A percentile compares a stretch with the other conserved stretches of the same genome.
phyloP scores from a whole-genome alignment of 1,140 invertebrate genomes.

The Dreissena rostriformis region DNA sequence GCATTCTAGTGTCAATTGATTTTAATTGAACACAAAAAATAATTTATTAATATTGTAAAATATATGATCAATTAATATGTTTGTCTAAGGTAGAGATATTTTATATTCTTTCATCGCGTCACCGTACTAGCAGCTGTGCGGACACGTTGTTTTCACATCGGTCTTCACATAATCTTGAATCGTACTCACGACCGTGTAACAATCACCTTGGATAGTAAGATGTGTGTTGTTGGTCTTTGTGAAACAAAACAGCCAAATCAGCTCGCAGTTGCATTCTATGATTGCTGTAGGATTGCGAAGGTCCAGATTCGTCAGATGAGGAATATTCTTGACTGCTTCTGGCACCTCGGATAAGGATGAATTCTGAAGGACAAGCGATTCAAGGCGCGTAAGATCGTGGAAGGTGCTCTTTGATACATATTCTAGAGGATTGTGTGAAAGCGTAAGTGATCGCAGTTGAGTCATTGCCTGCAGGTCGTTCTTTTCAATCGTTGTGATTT shows the following conservation, averaged over 20 bases:
- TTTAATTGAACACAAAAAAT: too few species aligned
- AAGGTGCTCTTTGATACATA: slow-evolving; percentile 51
- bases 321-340: slow-evolving; percentile 26
- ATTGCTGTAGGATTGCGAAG: neutral
- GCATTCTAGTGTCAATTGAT: too few species aligned
- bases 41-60: too few species aligned
- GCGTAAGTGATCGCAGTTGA: neutral
- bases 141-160: slow-evolving; percentile 12
- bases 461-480: slow-evolving; percentile 43
- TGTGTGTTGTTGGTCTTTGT: neutral
- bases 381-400: neutral
- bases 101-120: too few species aligned
- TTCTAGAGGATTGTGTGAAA: slow-evolving; percentile 23
- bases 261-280: slow-evolving; percentile 56
- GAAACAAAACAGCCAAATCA: slow-evolving; percentile 40
- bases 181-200: slow-evolving; percentile 15
- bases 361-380: slow-evolving; percentile 21
- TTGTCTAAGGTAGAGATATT: too few species aligned
- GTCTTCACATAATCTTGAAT: slow-evolving; percentile 8
- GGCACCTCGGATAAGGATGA: slow-evolving; percentile 29
- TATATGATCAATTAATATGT: too few species aligned
- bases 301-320: slow-evolving; percentile 1
- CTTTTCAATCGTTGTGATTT: slow-evolving; percentile 45
- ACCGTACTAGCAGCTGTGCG: neutral
- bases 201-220: slow-evolving; percentile 21